Base-by-base conservation (phyloP, 2,113 vertebrate species). In the Clupea harengus region DNA sequence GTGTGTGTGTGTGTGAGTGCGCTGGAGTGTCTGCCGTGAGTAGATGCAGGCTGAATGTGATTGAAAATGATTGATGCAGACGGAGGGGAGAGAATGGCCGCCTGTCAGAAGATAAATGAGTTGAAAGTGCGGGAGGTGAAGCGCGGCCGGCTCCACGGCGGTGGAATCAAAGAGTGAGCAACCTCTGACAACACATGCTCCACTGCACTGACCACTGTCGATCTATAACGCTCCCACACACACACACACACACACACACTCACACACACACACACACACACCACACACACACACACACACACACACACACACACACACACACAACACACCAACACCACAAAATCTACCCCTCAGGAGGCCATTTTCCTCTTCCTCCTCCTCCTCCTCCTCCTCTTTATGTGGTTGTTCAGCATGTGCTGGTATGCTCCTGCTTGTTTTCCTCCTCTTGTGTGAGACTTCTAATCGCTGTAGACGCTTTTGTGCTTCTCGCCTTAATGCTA, bases 161-260 rank as follows among this genome's bases (percentile, higher is more conserved):
- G 89, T 91, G 88, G 89, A 95, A 93, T 95, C 93, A 95, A 95
- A 95, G 94, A 93, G 88, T 86, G 92, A 92, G 92, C 92, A 94
- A 94, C 94, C 95, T 94, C 93, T 92, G 93, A 94, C 93, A 94
- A 92, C 88, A 86, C 88, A 91, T 89, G 92, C 93, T 93, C 94
- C 92, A 90, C 89, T 92, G 94, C 91, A 85, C 91, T 93, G 95
- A 92, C 94, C 95, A 92, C 90, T 91, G 93, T 92, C 93, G 93
- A 95, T 93, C 92, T 90, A 92, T 89, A 45, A 81, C 81, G 28
- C 60, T 25, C 54, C 44, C 81, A 28, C 64, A 46, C 83, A 15
- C 46, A 20, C 60, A 45, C 45, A 47, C 85, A 28, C 44, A 86
- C 32, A 83, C 49, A 86, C 22, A 78, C 67, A 82, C 84, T 83